Percentiles rank a stretch among this genome's conserved stretches.
These are phyloP conservation scores for Thera obeliscata DNA, from an alignment of 2,888 invertebrate species.

Conservation along the genomic window DNA sequence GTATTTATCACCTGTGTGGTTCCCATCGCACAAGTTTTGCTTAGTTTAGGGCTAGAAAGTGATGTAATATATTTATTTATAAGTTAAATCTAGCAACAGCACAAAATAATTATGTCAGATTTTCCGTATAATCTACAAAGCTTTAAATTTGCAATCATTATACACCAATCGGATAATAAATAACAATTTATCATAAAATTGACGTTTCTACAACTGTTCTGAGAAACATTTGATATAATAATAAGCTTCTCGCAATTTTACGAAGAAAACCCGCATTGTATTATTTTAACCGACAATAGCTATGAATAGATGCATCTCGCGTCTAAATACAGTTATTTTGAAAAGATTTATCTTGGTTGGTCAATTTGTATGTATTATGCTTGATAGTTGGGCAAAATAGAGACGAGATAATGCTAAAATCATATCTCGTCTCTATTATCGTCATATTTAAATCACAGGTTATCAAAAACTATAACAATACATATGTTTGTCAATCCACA, in stretches of 20 bases:
- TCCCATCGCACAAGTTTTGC: no score
- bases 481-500: no score
- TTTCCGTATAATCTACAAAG: neutral
- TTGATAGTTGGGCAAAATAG: conserved; percentile 1
- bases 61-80: no score
- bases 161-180: conserved; percentile 2
- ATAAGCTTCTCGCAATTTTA: conserved; percentile 20
- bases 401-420: neutral
- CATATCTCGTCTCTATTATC: no score
- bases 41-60: no score
- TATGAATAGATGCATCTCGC: conserved; percentile 9
- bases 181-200: conserved; percentile 8
- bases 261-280: conserved; percentile 18
- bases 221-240: conserved; percentile 20
- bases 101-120: no score
- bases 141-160: neutral
- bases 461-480: neutral
- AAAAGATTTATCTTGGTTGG: conserved; percentile 12
- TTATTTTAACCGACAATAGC: conserved; percentile 25
- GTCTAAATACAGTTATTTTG: conserved; percentile 33
- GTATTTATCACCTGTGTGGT: no score
- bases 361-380: conserved; percentile 6
- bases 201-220: conserved; percentile 11
- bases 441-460: neutral
- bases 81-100: no score